Evolutionary conservation across 2,888 invertebrate genomes (phyloP).

Genomic region (Cancer borealis): DNA sequence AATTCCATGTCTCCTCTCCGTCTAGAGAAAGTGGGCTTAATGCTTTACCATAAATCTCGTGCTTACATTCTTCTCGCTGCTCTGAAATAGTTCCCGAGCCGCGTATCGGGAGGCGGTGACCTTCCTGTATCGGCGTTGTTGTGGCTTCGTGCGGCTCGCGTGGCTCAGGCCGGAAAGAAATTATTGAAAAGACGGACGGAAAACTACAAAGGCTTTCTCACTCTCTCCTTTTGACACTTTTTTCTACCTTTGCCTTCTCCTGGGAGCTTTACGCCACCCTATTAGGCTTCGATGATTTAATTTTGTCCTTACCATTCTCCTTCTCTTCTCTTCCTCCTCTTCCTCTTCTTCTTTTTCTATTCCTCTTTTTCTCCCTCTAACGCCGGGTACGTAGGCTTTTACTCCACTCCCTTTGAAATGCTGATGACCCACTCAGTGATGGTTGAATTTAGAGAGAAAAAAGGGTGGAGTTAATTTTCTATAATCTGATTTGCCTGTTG

Average conservation of each 20-base stretch:
- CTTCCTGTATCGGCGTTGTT: background rate
- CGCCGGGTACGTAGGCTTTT: background rate
- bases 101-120: background rate
- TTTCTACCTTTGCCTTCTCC: background rate
- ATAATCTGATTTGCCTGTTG: background rate
- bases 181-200: background rate
- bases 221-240: background rate
- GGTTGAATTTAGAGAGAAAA: background rate
- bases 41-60: background rate
- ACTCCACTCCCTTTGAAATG: background rate
- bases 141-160: background rate
- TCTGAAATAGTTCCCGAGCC: background rate
- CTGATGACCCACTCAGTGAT: background rate
- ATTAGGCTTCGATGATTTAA: background rate
- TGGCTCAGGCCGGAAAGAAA: background rate
- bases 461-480: background rate
- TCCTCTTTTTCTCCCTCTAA: background rate
- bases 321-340: too few relatives aligned
- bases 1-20: background rate
- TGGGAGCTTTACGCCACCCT: background rate
- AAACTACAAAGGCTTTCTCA: background rate
- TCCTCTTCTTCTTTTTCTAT: too few relatives aligned
- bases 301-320: background rate
- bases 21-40: constrained; percentile 9
- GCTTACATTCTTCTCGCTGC: background rate